Base-by-base conservation (phyloP, 1,140 invertebrate genomes). In the Cardiocondyla obscurior region DNA sequence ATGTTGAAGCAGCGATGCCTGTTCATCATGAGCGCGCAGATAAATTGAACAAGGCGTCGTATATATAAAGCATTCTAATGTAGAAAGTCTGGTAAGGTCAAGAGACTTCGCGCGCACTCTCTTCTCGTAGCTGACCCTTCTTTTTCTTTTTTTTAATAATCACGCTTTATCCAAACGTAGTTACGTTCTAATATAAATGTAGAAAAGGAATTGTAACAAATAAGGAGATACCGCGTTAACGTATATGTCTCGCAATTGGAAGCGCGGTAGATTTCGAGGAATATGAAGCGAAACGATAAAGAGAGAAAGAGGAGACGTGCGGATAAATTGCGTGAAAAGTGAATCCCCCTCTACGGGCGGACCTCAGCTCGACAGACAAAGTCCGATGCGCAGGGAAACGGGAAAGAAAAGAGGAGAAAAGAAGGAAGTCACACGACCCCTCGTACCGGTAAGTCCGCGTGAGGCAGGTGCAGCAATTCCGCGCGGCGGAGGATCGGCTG, bases 391-490 rank as follows among this genome's bases (percentile, higher is more conserved):
- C 16, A 49, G 44, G 51, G n/a, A 69, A 77, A 58, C 28, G 62
- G 42, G 19, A 58, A 33, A 58, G 16, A 84, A 81, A 46, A 51
- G 58, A 58, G 12, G 14, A 46, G 42, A 69, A 70, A 73, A 49
- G 62, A 69, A 74, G 81, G 64, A 88, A 83, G 69, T 91, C 88
- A 85, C 87, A 84, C 89, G 90, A 90, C 89, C 88, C 79, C 82
- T 39, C 39, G 84, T 89, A 86, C 86, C 84, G 88, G 87, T 90
- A 90, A 91, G 81, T 89, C 82, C 49, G 79, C 74, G 77, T 82
- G 81, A 89, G 87, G 88, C 91, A 92, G 91, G 91, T 92, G 91
- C 91, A 91, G 91, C 91, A 91, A 87, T 88, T 89, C 82, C 57
- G 44, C 85, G 25, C 4, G 25, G 53, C 55, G 28, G 10, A 39